Conservation (phyloP, 2,797 vertebrate species). For the Amblyraja radiata region DNA sequence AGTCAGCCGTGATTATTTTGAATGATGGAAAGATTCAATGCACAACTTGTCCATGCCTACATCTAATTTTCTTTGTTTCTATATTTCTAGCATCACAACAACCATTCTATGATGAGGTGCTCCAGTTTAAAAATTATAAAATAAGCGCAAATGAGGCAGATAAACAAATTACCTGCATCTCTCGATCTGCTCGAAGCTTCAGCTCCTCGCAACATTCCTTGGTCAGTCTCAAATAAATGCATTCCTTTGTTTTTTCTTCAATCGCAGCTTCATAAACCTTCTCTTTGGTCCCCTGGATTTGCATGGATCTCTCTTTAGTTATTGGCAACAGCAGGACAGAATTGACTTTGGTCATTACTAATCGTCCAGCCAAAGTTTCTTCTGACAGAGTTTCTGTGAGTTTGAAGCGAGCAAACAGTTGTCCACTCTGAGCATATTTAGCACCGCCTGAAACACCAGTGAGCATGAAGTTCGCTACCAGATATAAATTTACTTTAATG, state of each 20-base stretch:
- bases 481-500: slow-evolving; percentile 96
- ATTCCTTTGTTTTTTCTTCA: slow-evolving; percentile 98
- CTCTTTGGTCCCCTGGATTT: slow-evolving; percentile 87
- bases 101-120: not conserved
- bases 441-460: slow-evolving; percentile 95
- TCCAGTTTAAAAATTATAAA: not conserved
- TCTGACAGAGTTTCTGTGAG: slow-evolving; percentile 96
- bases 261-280: slow-evolving; percentile 94
- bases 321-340: slow-evolving; percentile 89
- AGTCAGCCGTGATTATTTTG: no score
- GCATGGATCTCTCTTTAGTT: slow-evolving; percentile 72
- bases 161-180: slow-evolving; percentile 74
- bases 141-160: not conserved
- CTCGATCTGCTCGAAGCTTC: slow-evolving; percentile 78
- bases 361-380: slow-evolving; percentile 91
- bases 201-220: slow-evolving; percentile 93
- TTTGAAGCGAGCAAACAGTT: slow-evolving; percentile 95
- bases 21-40: no score
- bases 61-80: not conserved
- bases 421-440: slow-evolving; percentile 94
- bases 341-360: slow-evolving; percentile 99
- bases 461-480: slow-evolving; percentile 96
- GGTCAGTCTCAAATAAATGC: slow-evolving; percentile 95
- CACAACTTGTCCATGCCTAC: no score
- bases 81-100: not conserved